These are phyloP conservation scores for Psilopogon haemacephalus DNA, from an alignment of 2,113 vertebrate genomes.

Conservation along the genomic window DNA sequence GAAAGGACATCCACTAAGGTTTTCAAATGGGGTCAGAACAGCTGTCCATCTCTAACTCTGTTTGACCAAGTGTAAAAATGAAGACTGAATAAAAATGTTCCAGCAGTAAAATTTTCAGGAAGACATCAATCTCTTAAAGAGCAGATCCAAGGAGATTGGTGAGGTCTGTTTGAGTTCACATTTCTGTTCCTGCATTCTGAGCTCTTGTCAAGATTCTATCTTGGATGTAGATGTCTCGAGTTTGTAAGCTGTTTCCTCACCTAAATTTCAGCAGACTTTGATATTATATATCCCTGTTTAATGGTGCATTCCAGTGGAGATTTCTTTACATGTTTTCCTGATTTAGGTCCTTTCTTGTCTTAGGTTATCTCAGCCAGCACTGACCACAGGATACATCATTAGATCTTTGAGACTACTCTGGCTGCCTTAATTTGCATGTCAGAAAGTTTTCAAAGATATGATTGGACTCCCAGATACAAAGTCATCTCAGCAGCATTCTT, in stretches of 20 bases:
- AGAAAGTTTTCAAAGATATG: background rate
- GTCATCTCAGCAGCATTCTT: background rate
- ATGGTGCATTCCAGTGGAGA: background rate
- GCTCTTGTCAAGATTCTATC: background rate
- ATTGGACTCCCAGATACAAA: background rate
- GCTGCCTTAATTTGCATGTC: background rate
- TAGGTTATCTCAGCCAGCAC: background rate
- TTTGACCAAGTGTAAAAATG: conserved; percentile 11
- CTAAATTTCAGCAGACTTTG: background rate
- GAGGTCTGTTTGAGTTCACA: background rate
- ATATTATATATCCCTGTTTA: background rate
- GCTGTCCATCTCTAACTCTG: background rate
- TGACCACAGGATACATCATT: background rate
- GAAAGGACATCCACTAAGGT: conserved; percentile 3
- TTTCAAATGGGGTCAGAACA: background rate
- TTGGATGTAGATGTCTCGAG: background rate
- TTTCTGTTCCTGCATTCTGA: background rate
- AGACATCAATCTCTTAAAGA: background rate
- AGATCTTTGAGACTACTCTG: background rate
- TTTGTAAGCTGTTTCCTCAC: background rate
- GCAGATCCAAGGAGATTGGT: background rate
- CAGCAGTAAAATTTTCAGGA: background rate
- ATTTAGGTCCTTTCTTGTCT: background rate
- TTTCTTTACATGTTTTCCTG: background rate
- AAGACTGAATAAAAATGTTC: background rate